Base-by-base conservation (phyloP, 2,888 invertebrate genomes). In the Apamea monoglypha region DNA sequence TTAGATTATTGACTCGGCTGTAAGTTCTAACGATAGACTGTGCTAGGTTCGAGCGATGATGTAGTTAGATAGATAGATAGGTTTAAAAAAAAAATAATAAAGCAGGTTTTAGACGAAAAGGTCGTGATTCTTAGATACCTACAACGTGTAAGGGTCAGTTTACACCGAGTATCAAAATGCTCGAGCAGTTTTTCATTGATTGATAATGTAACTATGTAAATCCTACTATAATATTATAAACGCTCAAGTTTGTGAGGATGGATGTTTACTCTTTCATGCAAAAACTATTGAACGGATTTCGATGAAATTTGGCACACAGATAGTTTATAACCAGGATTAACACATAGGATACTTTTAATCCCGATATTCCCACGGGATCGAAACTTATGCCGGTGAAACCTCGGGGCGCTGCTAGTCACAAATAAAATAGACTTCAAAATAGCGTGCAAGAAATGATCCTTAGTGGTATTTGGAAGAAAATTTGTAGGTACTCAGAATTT, bases 1-100 rank as follows among this genome's bases (percentile, higher is more conserved):
- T 93, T 93, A 92, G 93, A 93, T 93, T 93, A 93, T 92, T 92
- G 93, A 91, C 90, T 89, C 87, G 86, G 80, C 80, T 83, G 78
- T 78, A 81, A 86, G 76, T 79, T 85, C 80, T 76, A 72, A 53
- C 83, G 83, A 74, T 85, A 84, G 82, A 75, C 63, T 87, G 70
- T 72, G 74, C 68, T 83, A 70, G 83, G 71, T 72, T 80, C 50
- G 16, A 71, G n/a, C n/a, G 12, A 32, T 16, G 40, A 40, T 81
- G 59, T 67, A 61, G 21, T 25, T 61, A 68, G 5, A 2, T 81
- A 63, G 16, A n/a, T 32, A 64, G n/a, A 29, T 61, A n/a, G n/a
- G n/a, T 29, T 61, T 14, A 61, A 16, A 61, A 14, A 61, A 12
- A 5, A 56, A 1, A 3, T 3, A 56, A 16, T 4, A 14, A 59